A percentile compares a stretch with the other conserved stretches of the same genome.
Evolutionary conservation across 37 sponge, comb jelly and placozoan genomes (phyloP).

Genomic region (Agelas oroides): DNA sequence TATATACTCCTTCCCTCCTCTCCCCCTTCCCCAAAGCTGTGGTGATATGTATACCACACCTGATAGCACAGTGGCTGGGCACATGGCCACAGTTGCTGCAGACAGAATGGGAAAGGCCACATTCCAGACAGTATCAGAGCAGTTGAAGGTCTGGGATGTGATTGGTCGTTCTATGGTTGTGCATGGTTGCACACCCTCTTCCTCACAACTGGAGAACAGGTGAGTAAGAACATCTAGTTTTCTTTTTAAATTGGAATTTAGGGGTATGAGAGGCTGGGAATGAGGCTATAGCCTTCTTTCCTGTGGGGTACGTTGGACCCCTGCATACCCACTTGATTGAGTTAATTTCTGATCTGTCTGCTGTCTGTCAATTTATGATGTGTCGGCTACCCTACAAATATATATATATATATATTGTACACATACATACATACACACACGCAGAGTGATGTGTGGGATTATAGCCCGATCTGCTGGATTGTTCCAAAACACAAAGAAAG

Average conservation of each 20-base stretch:
- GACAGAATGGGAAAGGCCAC: slow-evolving; percentile 56
- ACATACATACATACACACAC: too few relatives aligned
- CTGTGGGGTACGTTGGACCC: too few relatives aligned
- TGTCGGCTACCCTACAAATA: too few relatives aligned
- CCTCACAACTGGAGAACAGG: not conserved
- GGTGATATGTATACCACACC: slow-evolving; percentile 58
- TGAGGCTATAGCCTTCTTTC: too few relatives aligned
- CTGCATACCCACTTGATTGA: too few relatives aligned
- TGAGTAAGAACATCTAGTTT: not conserved
- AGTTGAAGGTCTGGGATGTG: slow-evolving; percentile 65
- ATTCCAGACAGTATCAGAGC: slow-evolving; percentile 41
- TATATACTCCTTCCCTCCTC: too few relatives aligned
- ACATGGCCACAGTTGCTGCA: slow-evolving; percentile 33
- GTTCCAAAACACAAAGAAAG: slow-evolving; percentile 84
- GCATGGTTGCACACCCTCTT: slow-evolving; percentile 12
- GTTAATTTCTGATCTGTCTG: too few relatives aligned
- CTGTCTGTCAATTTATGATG: too few relatives aligned
- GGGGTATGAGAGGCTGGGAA: too few relatives aligned
- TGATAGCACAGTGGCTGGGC: slow-evolving; percentile 21
- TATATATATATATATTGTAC: too few relatives aligned
- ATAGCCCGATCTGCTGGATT: slow-evolving; percentile 89
- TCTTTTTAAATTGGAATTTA: too few relatives aligned
- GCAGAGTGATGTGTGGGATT: slow-evolving; percentile 79
- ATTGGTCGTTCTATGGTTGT: slow-evolving; percentile 84
- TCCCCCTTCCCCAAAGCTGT: slow-evolving; percentile 55